These are phyloP conservation scores for Pollimyrus isidori DNA, from an alignment of 2,113 vertebrate species.

Conservation along the genomic window DNA sequence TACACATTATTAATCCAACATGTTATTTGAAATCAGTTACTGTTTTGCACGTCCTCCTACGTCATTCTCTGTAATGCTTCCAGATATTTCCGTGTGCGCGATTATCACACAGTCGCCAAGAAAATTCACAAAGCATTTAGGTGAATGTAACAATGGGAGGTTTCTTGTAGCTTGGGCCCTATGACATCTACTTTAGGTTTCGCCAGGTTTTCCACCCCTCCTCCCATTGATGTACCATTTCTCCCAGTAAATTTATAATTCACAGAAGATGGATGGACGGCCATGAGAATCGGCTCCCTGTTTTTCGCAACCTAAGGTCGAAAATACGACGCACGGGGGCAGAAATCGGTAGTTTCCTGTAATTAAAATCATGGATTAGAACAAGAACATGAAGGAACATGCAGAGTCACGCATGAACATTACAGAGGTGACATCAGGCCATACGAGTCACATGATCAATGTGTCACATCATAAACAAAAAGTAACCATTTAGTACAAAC, in stretches of 20 bases:
- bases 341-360: not conserved
- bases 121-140: not conserved
- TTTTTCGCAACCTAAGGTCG: not conserved
- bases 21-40: not conserved
- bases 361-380: not conserved
- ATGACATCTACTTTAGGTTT: not conserved
- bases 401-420: not conserved
- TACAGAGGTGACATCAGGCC: not conserved
- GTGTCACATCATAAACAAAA: not conserved
- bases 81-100: not conserved
- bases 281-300: not conserved
- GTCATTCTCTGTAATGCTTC: not conserved
- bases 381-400: not conserved
- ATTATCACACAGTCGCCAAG: not conserved
- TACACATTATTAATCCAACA: not conserved
- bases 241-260: not conserved
- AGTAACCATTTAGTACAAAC: not conserved
- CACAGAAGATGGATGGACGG: not conserved
- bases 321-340: not conserved
- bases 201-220: not conserved
- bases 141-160: not conserved
- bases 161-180: not conserved
- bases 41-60: not conserved
- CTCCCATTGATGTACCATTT: not conserved
- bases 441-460: not conserved